A percentile compares a stretch with the other conserved stretches of the same genome.
These are phyloP conservation scores for Daktulosphaira vitifoliae DNA, from an alignment of 1,140 invertebrate genomes.

Conservation along the genomic window DNA sequence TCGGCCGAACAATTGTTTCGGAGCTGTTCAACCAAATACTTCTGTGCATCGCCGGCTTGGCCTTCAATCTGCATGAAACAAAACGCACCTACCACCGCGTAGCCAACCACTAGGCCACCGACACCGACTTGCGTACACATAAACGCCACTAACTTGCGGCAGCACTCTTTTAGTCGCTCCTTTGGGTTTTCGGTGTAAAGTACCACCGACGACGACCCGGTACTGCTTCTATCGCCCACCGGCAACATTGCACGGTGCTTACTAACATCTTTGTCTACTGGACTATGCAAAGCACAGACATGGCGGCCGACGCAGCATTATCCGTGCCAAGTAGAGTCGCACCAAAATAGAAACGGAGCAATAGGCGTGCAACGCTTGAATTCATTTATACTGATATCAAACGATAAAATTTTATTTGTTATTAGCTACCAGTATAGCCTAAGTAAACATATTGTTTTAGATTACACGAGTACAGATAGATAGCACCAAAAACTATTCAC, in stretches of 20 bases:
- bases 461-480: no score
- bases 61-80: constrained; percentile 82
- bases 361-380: neutral
- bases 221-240: constrained; percentile 29
- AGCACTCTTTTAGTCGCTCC: constrained; percentile 69
- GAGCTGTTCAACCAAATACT: constrained; percentile 45
- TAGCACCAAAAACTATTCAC: no score
- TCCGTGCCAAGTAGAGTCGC: neutral
- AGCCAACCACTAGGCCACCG: constrained; percentile 85
- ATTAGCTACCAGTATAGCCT: no score
- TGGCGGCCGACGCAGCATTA: neutral
- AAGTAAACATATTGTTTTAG: no score
- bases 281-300: no score
- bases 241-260: constrained; percentile 23
- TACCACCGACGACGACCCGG: constrained; percentile 24
- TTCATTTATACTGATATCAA: no score
- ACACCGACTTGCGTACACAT: constrained; percentile 94
- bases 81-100: constrained; percentile 88
- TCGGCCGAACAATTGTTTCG: constrained; percentile 51
- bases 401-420: no score
- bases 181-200: constrained; percentile 46
- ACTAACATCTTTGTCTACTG: neutral
- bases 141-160: constrained; percentile 73
- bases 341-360: constrained; percentile 2
- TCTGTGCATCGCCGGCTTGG: constrained; percentile 52